Evolutionary conservation across 2,797 vertebrate genomes (phyloP).

Genomic region (Acrocephalus scirpaceus): DNA sequence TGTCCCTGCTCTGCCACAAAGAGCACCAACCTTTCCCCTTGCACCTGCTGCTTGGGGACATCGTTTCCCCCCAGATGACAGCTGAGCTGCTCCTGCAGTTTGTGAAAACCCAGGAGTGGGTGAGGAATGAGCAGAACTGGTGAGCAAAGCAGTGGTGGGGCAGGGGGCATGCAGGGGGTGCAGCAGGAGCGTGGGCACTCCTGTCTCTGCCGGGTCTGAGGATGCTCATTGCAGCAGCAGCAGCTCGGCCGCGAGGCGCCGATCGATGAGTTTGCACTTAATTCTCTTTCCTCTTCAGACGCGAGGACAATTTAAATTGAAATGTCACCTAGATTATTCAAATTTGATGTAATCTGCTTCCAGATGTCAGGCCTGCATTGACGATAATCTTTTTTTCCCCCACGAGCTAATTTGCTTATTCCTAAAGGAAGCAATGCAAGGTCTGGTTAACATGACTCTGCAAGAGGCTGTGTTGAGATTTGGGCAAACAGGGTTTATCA

Average conservation of each 20-base stretch:
- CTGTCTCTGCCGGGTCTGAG: background rate
- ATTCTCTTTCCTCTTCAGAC: background rate
- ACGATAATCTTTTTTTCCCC: background rate
- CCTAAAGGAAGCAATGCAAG: background rate
- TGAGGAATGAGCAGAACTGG: accelerated
- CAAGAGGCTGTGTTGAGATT: background rate
- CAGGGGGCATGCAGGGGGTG: accelerated
- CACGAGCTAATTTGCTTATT: background rate
- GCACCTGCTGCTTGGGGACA: accelerated
- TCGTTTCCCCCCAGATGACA: accelerated
- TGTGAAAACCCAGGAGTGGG: accelerated
- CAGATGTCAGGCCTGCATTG: background rate
- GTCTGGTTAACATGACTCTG: background rate
- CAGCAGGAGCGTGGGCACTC: accelerated
- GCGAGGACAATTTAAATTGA: background rate
- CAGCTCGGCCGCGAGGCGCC: accelerated
- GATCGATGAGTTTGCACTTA: background rate
- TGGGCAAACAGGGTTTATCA: background rate
- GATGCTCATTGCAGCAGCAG: background rate
- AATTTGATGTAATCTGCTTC: background rate
- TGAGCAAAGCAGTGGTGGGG: accelerated
- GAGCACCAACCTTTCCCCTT: background rate
- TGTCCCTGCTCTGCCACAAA: background rate
- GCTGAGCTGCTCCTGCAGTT: background rate
- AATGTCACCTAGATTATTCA: background rate